Evolutionary conservation across 2,888 invertebrate genomes (phyloP).

Genomic region (Catocala nupta): DNA sequence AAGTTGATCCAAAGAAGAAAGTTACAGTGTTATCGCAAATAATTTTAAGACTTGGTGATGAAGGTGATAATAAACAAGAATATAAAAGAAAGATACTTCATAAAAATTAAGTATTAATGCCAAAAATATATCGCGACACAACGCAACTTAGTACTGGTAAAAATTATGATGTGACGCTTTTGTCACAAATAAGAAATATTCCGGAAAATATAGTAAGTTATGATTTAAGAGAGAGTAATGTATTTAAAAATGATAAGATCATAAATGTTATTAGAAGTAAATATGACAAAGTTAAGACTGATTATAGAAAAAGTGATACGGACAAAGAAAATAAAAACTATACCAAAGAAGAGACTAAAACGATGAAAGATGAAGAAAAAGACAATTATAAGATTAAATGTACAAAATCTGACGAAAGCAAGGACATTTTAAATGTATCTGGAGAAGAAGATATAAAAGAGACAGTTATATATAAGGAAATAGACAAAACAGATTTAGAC

Average conservation of each 20-base stretch:
- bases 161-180: slow-evolving; percentile 11
- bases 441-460: background rate
- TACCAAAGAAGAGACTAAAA: background rate
- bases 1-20: slow-evolving; percentile 1
- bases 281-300: slow-evolving; percentile 2
- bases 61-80: background rate
- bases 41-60: slow-evolving; percentile 5
- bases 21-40: background rate
- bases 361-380: background rate
- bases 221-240: slow-evolving; percentile 16
- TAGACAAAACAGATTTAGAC: slow-evolving; percentile 7
- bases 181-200: slow-evolving; percentile 20
- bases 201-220: slow-evolving; percentile 19
- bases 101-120: background rate
- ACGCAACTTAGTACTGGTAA: slow-evolving; percentile 4
- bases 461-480: no score
- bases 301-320: no score
- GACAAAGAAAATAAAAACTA: background rate
- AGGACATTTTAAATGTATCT: background rate
- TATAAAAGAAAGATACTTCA: background rate
- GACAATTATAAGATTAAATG: slow-evolving; percentile 1
- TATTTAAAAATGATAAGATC: background rate
- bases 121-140: background rate
- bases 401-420: slow-evolving; percentile 2
- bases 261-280: slow-evolving; percentile 2